Percentiles rank a stretch among this genome's conserved stretches.
Conservation (phyloP, 2,888 invertebrate species). For the Rhagonycha lutea region DNA sequence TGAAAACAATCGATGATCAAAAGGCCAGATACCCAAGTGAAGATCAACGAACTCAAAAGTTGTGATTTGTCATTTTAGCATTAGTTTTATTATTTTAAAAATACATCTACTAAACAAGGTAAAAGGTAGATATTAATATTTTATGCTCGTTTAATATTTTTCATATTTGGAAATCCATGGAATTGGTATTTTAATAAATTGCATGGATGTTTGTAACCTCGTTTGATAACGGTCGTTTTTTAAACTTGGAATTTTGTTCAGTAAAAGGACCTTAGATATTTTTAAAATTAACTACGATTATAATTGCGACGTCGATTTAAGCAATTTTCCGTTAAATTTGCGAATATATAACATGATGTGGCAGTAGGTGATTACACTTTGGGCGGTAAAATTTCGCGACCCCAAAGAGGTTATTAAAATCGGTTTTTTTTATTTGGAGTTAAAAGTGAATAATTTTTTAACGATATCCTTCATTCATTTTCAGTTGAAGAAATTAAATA, state of each 20-base stretch:
- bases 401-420: not conserved
- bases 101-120: conserved; percentile 9
- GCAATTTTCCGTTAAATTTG: not conserved
- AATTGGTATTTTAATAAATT: not conserved
- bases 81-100: not conserved
- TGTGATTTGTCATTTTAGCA: conserved; percentile 25
- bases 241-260: not conserved
- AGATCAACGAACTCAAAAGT: conserved; percentile 41
- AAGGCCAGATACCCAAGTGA: conserved; percentile 38
- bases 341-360: not conserved
- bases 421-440: not conserved
- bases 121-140: not conserved
- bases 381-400: not conserved
- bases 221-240: conserved; percentile 2
- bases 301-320: not conserved
- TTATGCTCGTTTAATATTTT: not conserved
- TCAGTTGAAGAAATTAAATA: conserved; percentile 30
- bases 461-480: not conserved
- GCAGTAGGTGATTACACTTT: not conserved
- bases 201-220: not conserved
- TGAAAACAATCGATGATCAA: conserved; percentile 49
- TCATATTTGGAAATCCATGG: not conserved
- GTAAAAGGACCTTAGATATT: not conserved
- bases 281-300: not conserved
- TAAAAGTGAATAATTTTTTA: not conserved